Evolutionary conservation across 1,140 invertebrate species (phyloP).

Genomic region (Zaprionus africanus): DNA sequence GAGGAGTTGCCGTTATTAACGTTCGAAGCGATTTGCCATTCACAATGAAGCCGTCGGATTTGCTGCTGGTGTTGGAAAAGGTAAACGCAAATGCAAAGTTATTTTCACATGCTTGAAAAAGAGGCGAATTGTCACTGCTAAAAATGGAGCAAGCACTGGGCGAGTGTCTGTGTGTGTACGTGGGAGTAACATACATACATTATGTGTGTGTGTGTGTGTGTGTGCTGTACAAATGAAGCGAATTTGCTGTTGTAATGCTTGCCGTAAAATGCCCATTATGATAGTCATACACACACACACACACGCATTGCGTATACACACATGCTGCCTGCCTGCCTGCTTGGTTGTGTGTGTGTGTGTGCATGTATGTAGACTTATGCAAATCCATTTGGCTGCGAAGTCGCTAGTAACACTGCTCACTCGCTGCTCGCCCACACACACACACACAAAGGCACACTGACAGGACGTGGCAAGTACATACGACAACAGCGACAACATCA

Average conservation of each 20-base stretch:
- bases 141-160: constrained; percentile 56
- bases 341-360: neutral
- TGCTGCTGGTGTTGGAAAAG: constrained; percentile 80
- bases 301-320: constrained; percentile 18
- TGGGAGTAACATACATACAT: neutral
- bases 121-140: constrained; percentile 54
- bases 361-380: constrained; percentile 66
- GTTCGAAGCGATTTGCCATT: constrained; percentile 16
- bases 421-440: constrained; percentile 23
- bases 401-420: constrained; percentile 35
- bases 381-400: constrained; percentile 72
- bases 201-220: constrained; percentile 5
- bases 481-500: constrained; percentile 28
- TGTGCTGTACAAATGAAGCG: constrained; percentile 42
- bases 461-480: constrained; percentile 49
- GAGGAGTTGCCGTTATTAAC: constrained; percentile 23
- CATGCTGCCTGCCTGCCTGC: constrained; percentile 10
- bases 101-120: constrained; percentile 9
- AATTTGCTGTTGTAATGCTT: constrained; percentile 64
- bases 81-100: constrained; percentile 54
- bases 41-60: constrained; percentile 81
- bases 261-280: constrained; percentile 74
- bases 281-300: constrained; percentile 63
- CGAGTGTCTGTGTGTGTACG: constrained; percentile 9
- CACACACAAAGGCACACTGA: constrained; percentile 12